These are phyloP conservation scores for Drosophila repleta DNA, from an alignment of 1,140 invertebrate genomes.

Conservation along the genomic window DNA sequence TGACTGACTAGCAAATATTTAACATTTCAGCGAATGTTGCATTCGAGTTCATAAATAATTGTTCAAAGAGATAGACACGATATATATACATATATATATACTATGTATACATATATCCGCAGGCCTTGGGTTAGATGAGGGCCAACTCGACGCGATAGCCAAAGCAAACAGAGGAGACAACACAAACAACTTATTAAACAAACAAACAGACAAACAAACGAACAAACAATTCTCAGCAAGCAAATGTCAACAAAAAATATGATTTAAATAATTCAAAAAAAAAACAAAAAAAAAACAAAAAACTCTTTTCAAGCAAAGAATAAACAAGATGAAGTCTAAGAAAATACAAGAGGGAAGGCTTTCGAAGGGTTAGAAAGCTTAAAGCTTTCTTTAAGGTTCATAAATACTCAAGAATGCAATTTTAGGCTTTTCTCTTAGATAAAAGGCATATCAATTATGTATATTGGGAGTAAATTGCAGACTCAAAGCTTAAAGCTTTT, in stretches of 20 bases:
- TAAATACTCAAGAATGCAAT: no score
- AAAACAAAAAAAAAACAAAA: no score
- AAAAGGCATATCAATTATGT: no score
- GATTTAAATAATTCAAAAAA: slow-evolving; percentile 67
- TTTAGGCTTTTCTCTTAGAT: no score
- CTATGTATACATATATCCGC: slow-evolving; percentile 2
- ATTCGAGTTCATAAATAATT: slow-evolving; percentile 11
- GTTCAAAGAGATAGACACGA: neutral
- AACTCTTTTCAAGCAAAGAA: no score
- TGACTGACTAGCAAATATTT: slow-evolving; percentile 7
- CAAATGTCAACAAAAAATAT: slow-evolving; percentile 46
- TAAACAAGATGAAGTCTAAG: no score
- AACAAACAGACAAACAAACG: slow-evolving; percentile 61
- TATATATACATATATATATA: neutral
- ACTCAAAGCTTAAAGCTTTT: no score
- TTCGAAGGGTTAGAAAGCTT: no score
- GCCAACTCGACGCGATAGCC: slow-evolving; percentile 49
- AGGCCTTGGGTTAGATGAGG: slow-evolving; percentile 53
- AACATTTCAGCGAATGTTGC: slow-evolving; percentile 2
- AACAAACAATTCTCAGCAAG: slow-evolving; percentile 48
- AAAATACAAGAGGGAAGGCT: no score
- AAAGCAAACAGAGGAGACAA: slow-evolving; percentile 63
- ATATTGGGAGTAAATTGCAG: no score
- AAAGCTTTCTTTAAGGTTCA: no score
- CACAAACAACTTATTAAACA: slow-evolving; percentile 44